phyloP scores from a whole-genome alignment of 2,113 vertebrate species.

The Motacilla alba region DNA sequence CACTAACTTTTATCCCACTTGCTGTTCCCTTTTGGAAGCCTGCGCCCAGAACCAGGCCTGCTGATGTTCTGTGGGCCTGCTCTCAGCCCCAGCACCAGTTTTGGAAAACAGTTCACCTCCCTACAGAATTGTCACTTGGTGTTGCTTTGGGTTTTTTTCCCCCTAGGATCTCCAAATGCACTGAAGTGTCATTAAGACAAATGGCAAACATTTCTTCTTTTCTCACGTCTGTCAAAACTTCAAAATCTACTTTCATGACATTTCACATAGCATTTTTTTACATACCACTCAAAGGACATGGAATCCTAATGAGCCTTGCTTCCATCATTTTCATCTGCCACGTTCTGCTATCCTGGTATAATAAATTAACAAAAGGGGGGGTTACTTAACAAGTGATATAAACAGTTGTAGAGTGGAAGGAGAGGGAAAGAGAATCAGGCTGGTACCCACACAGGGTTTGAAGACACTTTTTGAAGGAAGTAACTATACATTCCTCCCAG shows the following conservation, averaged over 20 bases:
- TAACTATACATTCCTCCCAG: neutral
- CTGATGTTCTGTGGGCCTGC: neutral
- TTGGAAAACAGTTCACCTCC: neutral
- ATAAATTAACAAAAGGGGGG: neutral
- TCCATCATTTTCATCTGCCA: constrained; percentile 13
- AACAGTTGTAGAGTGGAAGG: neutral
- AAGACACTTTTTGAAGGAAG: neutral
- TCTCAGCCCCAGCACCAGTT: neutral
- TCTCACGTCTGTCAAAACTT: constrained; percentile 41
- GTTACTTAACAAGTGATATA: neutral
- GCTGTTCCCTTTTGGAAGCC: neutral
- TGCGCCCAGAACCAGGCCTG: neutral
- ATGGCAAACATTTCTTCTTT: constrained; percentile 37
- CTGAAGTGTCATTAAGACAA: constrained; percentile 49
- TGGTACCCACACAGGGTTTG: neutral
- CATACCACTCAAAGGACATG: neutral
- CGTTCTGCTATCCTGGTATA: neutral
- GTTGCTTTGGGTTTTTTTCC: neutral
- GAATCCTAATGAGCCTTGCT: constrained; percentile 31
- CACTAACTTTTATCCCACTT: neutral
- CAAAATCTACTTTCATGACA: constrained; percentile 35
- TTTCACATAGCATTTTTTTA: constrained; percentile 55
- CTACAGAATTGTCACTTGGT: neutral
- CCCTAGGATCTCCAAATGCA: neutral
- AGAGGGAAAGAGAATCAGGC: neutral